Percentiles rank a stretch among this genome's conserved stretches.
Conservation (phyloP, 1,140 invertebrate genomes). For the Artemia franciscana region DNA sequence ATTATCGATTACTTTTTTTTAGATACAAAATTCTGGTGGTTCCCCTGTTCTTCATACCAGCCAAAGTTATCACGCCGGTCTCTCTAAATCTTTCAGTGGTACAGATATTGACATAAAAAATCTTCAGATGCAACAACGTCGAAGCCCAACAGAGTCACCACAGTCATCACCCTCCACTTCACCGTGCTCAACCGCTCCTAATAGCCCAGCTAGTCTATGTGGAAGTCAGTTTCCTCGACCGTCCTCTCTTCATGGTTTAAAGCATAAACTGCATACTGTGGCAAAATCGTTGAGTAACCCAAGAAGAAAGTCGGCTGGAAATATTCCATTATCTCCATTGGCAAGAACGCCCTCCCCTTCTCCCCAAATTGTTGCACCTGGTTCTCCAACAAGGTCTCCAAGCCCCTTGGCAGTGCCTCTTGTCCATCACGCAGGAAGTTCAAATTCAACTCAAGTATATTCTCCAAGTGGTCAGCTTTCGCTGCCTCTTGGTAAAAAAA, state of each 20-base stretch:
- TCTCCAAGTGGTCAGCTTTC: constrained; percentile 33
- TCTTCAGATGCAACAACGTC: background rate
- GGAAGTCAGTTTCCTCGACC: constrained; percentile 49
- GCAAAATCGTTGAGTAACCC: constrained; percentile 45
- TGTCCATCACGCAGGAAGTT: constrained; percentile 44
- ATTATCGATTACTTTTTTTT: constrained; percentile 14
- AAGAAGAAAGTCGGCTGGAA: constrained; percentile 74
- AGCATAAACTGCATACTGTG: constrained; percentile 61
- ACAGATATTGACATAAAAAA: background rate
- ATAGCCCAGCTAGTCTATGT: constrained; percentile 25
- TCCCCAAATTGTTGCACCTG: constrained; percentile 58
- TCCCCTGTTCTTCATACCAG: constrained; percentile 34
- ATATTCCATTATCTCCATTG: constrained; percentile 84
- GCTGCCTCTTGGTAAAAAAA: constrained; percentile 31
- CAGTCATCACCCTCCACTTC: constrained; percentile 33
- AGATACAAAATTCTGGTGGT: constrained; percentile 19
- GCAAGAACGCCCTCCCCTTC: constrained; percentile 81
- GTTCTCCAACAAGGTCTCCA: constrained; percentile 34
- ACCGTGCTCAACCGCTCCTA: constrained; percentile 33
- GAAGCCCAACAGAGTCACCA: constrained; percentile 22
- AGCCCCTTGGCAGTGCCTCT: constrained; percentile 50
- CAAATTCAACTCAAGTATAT: constrained; percentile 52
- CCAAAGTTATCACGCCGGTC: constrained; percentile 32
- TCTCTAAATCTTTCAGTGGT: background rate
- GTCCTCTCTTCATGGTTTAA: constrained; percentile 77